These are phyloP conservation scores for Eospalax fontanierii DNA, from an alignment of 2,797 vertebrate species.

Conservation along the genomic window DNA sequence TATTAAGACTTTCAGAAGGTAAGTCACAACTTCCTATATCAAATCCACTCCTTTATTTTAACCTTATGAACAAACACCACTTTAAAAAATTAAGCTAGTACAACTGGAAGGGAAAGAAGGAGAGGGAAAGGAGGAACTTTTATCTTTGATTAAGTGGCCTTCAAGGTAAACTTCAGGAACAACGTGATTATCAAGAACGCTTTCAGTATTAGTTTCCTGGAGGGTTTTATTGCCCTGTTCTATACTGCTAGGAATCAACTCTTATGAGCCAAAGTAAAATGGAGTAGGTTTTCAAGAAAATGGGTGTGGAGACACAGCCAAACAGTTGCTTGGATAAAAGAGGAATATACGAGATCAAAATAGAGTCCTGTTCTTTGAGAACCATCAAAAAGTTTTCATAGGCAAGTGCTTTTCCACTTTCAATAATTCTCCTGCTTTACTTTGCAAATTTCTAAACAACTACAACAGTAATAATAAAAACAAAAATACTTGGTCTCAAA, in stretches of 20 bases:
- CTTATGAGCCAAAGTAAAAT: not conserved
- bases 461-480: not conserved
- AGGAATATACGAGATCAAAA: not conserved
- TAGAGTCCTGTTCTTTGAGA: not conserved
- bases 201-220: not conserved
- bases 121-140: not conserved
- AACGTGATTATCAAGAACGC: not conserved
- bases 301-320: not conserved
- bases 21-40: not conserved
- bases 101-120: not conserved
- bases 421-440: slow-evolving; percentile 37
- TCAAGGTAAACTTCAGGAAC: slow-evolving; percentile 3
- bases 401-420: slow-evolving; percentile 50
- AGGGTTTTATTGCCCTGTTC: not conserved
- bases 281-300: not conserved
- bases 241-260: not conserved
- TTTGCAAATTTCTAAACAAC: slow-evolving; percentile 68
- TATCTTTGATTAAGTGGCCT: not conserved
- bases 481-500: not conserved
- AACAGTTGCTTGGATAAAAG: not conserved
- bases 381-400: slow-evolving; percentile 7
- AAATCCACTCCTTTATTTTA: not conserved
- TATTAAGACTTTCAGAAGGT: not conserved
- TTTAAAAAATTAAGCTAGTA: not conserved
- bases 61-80: not conserved